phyloP scores from a whole-genome alignment of 2,113 vertebrate species.

The Corydoras maculifer region DNA sequence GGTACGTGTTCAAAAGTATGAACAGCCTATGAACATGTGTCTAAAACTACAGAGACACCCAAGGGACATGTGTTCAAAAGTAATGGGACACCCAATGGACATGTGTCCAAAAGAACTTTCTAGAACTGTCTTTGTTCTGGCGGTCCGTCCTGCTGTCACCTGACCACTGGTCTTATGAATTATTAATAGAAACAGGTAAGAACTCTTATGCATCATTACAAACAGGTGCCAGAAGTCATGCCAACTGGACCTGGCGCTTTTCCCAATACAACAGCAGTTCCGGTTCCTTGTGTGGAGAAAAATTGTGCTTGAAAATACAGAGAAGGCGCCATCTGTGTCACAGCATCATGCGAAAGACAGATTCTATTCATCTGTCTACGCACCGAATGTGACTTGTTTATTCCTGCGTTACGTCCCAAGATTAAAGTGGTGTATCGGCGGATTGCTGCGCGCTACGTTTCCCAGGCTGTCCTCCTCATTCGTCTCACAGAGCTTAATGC shows the following conservation, averaged over 20 bases:
- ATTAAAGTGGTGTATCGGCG: not conserved
- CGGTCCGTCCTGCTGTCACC: too few species aligned
- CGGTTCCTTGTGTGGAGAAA: not conserved
- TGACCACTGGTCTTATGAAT: too few species aligned
- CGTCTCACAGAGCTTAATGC: not conserved
- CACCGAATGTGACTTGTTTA: not conserved
- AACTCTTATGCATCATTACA: too few species aligned
- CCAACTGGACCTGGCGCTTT: not conserved
- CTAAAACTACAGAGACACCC: too few species aligned
- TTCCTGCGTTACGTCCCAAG: not conserved
- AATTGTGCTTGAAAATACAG: not conserved
- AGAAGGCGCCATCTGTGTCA: not conserved
- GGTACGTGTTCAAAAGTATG: too few species aligned
- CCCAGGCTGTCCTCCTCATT: not conserved
- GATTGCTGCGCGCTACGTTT: not conserved
- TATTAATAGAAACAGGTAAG: too few species aligned
- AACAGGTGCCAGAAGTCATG: not conserved
- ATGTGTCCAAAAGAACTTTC: too few species aligned
- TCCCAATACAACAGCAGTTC: not conserved
- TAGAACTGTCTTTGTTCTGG: too few species aligned
- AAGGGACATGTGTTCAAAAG: too few species aligned
- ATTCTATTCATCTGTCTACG: not conserved
- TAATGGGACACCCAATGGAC: too few species aligned
- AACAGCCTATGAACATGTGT: too few species aligned
- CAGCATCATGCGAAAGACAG: not conserved